Percentiles rank a stretch among this genome's conserved stretches.
These are phyloP conservation scores for Drosophila paranaensis DNA, from an alignment of 2,888 invertebrate genomes.

Conservation along the genomic window DNA sequence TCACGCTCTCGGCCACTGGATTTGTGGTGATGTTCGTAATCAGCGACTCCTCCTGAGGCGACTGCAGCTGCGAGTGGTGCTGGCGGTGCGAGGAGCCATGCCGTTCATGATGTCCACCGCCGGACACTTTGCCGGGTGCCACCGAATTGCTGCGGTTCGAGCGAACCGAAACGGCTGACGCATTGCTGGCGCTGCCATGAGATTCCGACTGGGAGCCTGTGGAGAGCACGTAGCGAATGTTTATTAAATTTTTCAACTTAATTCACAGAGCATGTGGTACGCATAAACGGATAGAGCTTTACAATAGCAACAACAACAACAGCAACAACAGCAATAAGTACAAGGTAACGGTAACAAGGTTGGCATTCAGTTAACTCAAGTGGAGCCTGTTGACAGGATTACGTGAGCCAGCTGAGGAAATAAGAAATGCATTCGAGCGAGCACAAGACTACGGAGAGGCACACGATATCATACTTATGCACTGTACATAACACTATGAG, in stretches of 20 bases:
- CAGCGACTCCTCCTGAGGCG: slow-evolving; percentile 79
- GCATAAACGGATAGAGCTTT: slow-evolving; percentile 13
- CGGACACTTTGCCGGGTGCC: slow-evolving; percentile 77
- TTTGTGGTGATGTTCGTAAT: slow-evolving; percentile 83
- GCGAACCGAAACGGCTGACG: slow-evolving; percentile 90
- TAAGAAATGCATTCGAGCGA: slow-evolving; percentile 25
- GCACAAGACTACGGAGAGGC: slow-evolving; percentile 39
- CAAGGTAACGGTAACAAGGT: slow-evolving; percentile 8
- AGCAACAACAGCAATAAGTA: slow-evolving; percentile 5
- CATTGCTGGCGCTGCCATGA: slow-evolving; percentile 91
- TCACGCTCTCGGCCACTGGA: slow-evolving; percentile 88
- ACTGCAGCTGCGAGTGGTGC: slow-evolving; percentile 67
- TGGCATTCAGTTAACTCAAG: slow-evolving; percentile 28
- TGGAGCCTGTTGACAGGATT: slow-evolving; percentile 10
- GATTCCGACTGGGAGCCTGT: slow-evolving; percentile 84
- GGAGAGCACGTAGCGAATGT: slow-evolving; percentile 16
- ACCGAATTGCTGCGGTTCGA: slow-evolving; percentile 87
- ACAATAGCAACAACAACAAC: slow-evolving; percentile 22
- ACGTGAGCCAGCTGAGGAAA: slow-evolving; percentile 28
- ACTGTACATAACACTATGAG: slow-evolving; percentile 8
- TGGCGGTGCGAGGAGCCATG: slow-evolving; percentile 74
- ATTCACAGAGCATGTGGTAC: not conserved
- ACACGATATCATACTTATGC: slow-evolving; percentile 18
- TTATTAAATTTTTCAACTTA: slow-evolving; percentile 14
- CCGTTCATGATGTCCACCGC: slow-evolving; percentile 70